phyloP scores from a whole-genome alignment of 2,888 invertebrate species.

The Morpho deidamia region DNA sequence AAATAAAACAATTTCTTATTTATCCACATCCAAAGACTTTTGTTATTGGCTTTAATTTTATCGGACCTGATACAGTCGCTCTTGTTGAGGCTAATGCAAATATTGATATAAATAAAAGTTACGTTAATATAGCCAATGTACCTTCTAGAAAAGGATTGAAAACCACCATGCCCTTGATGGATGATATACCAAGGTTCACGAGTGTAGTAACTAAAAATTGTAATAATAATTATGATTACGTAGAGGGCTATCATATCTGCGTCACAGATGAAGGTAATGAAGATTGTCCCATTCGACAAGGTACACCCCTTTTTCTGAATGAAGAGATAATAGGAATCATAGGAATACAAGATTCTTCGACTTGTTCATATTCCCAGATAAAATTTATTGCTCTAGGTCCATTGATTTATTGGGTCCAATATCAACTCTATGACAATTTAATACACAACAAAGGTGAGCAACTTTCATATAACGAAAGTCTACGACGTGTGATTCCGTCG shows the following conservation, averaged over 20 bases:
- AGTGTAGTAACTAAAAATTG: conserved; percentile 37
- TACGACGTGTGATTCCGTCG: neutral
- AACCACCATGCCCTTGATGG: conserved; percentile 35
- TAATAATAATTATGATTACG: conserved; percentile 15
- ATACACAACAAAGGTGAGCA: neutral
- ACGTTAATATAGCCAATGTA: conserved; percentile 35
- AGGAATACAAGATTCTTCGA: conserved; percentile 7
- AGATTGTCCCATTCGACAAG: conserved; percentile 34
- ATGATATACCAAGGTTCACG: conserved; percentile 27
- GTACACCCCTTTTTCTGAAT: conserved; percentile 44
- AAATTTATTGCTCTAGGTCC: conserved; percentile 16
- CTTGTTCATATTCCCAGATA: conserved; percentile 6
- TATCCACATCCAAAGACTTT: conserved; percentile 15
- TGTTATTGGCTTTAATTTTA: conserved; percentile 1
- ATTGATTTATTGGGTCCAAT: conserved; percentile 35
- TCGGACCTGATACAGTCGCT: conserved; percentile 14
- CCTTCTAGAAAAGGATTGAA: conserved; percentile 32
- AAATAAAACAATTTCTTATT: conserved; percentile 5
- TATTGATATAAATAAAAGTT: conserved; percentile 3
- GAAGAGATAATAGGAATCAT: conserved; percentile 31
- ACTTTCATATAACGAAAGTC: neutral
- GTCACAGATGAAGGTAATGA: conserved; percentile 28
- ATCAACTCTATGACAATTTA: neutral
- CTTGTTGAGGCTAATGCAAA: conserved; percentile 12
- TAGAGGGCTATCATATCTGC: conserved; percentile 38